These are phyloP conservation scores for Gallinago media DNA, from an alignment of 2,113 vertebrate genomes.

Conservation along the genomic window DNA sequence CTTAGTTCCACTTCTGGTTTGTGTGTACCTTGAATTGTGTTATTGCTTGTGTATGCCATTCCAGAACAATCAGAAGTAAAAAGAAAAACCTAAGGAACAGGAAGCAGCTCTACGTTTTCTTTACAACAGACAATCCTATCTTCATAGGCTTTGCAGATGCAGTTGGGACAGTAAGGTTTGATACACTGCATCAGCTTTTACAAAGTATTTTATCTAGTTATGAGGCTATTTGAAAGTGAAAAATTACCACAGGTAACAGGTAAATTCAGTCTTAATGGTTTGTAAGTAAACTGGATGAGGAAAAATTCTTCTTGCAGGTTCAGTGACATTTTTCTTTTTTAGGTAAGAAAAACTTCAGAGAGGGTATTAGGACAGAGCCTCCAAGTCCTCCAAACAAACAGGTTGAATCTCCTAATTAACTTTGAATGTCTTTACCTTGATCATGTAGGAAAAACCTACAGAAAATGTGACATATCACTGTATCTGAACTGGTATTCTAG, in stretches of 20 bases:
- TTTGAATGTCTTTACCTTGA: neutral
- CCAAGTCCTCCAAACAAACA: neutral
- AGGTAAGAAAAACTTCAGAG: neutral
- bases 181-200: neutral
- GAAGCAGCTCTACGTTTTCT: neutral
- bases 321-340: neutral
- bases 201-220: neutral
- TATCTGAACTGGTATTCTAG: neutral
- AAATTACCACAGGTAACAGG: neutral
- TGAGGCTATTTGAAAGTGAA: neutral
- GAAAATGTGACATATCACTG: neutral
- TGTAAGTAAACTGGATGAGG: neutral
- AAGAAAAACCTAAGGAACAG: neutral
- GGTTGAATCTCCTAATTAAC: neutral
- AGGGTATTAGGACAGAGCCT: neutral
- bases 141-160: rapidly evolving
- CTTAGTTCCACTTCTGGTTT: neutral
- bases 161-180: neutral
- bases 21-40: neutral
- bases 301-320: neutral
- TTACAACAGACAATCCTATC: neutral
- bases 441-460: rapidly evolving
- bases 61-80: neutral
- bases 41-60: neutral
- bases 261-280: neutral